phyloP scores from a whole-genome alignment of 2,113 vertebrate genomes.

The Aix galericulata region DNA sequence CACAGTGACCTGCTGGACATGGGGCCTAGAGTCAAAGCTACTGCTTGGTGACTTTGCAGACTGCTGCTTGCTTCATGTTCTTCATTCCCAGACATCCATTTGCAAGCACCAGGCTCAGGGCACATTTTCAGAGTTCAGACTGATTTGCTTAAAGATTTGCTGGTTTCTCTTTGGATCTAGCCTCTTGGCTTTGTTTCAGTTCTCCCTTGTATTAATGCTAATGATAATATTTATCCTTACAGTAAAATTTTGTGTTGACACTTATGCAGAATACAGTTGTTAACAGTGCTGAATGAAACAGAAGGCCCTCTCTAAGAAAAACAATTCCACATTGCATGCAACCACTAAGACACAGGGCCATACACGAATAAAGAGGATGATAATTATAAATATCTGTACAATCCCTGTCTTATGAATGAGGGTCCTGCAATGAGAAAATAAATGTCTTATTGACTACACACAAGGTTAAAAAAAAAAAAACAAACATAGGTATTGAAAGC shows the following conservation, averaged over 20 bases:
- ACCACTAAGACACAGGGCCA: not conserved
- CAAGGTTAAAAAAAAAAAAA: not conserved
- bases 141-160: not conserved
- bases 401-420: not conserved
- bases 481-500: not conserved
- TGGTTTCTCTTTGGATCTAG: not conserved
- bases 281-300: not conserved
- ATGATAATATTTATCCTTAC: not conserved
- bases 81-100: not conserved
- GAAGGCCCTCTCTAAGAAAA: not conserved
- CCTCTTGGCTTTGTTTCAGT: not conserved
- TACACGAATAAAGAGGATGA: not conserved
- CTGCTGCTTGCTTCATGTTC: not conserved
- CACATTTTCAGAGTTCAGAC: not conserved
- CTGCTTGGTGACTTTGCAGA: not conserved
- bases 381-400: not conserved
- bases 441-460: not conserved
- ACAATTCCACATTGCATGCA: not conserved
- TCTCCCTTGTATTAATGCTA: not conserved
- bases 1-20: not conserved
- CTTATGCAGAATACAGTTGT: not conserved
- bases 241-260: not conserved
- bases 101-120: not conserved
- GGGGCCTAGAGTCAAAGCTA: not conserved
- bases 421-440: not conserved